These are phyloP conservation scores for Macrophya alboannulata DNA, from an alignment of 2,888 invertebrate species.

Conservation along the genomic window DNA sequence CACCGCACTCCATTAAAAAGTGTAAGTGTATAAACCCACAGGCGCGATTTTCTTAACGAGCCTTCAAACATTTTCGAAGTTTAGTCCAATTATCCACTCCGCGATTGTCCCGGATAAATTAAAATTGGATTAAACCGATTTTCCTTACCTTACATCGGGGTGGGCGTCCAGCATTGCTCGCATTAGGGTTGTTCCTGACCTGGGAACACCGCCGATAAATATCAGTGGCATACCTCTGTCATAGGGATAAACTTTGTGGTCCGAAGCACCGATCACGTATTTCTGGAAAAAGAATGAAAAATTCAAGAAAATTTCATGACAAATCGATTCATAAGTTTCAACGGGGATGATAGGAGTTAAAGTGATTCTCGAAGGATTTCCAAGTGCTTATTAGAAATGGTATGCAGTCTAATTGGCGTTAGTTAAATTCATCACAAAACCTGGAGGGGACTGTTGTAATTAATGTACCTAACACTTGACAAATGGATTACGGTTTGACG, in stretches of 20 bases:
- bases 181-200: slow-evolving; percentile 98
- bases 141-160: slow-evolving; percentile 91
- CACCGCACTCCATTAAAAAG: not conserved
- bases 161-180: slow-evolving; percentile 99
- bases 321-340: not conserved
- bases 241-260: slow-evolving; percentile 87
- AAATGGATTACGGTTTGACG: slow-evolving; percentile 43
- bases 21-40: not conserved
- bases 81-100: not conserved
- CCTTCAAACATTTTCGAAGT: not conserved
- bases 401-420: not conserved
- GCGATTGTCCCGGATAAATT: not conserved
- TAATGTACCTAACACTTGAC: slow-evolving; percentile 40
- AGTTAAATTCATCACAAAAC: slow-evolving; percentile 20
- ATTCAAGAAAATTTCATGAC: slow-evolving; percentile 63
- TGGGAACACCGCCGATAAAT: slow-evolving; percentile 98
- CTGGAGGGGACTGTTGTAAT: slow-evolving; percentile 35
- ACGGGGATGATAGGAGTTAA: not conserved
- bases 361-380: not conserved
- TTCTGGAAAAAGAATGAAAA: slow-evolving; percentile 80
- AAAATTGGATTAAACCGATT: not conserved
- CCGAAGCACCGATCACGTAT: slow-evolving; percentile 83
- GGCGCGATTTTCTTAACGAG: not conserved
- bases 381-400: not conserved
- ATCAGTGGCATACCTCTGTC: slow-evolving; percentile 96